Conservation (phyloP, 2,797 vertebrate species). For the Characodon lateralis region DNA sequence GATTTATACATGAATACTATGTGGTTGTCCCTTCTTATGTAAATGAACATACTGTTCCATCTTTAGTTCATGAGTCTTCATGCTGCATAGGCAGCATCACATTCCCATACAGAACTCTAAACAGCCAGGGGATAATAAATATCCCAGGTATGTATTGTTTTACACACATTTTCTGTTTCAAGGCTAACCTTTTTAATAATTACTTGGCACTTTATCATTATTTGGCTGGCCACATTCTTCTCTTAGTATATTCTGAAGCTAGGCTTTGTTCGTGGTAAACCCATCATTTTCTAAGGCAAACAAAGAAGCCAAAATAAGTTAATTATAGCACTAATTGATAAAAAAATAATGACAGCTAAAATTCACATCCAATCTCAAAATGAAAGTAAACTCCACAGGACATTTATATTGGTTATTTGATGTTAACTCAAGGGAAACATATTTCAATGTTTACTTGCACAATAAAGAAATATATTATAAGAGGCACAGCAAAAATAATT, state of each 20-base stretch:
- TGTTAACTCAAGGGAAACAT: no score
- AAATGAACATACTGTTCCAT: conserved; percentile 46
- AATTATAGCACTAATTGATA: no score
- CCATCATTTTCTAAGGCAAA: no score
- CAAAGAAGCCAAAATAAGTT: no score
- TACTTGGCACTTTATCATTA: no score
- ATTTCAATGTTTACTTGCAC: no score
- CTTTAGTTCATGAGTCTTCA: conserved; percentile 16
- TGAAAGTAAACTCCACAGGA: no score
- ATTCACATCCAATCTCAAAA: no score
- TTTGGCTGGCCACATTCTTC: no score
- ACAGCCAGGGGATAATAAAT: not conserved
- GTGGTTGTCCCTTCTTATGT: conserved; percentile 25
- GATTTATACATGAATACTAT: conserved; percentile 41
- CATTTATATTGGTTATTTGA: no score
- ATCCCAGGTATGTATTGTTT: not conserved
- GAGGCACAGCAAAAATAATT: not conserved
- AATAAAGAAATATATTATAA: not conserved
- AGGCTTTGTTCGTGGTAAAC: not conserved
- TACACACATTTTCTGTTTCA: not conserved
- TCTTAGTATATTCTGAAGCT: no score
- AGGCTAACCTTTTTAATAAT: not conserved
- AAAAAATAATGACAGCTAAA: no score
- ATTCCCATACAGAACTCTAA: not conserved
- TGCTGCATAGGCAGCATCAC: not conserved